Conservation (phyloP, 2,888 invertebrate species). For the Globia sparganii region DNA sequence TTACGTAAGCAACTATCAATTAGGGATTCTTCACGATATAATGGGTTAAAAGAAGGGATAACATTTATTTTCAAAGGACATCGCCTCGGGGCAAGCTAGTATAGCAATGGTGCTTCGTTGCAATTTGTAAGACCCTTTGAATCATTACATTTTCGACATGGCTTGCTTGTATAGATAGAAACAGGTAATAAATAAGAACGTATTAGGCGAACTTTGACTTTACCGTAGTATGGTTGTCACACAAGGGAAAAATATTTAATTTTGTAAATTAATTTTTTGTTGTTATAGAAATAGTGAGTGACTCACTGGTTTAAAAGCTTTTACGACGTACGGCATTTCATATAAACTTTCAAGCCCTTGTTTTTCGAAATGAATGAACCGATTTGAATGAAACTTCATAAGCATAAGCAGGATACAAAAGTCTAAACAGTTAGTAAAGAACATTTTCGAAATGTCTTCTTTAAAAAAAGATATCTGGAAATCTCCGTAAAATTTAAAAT, state of each 20-base stretch:
- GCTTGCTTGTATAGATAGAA: constrained; percentile 58
- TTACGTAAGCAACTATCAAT: background rate
- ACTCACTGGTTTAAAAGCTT: background rate
- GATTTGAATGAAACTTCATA: too few species aligned
- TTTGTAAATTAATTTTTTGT: too few species aligned
- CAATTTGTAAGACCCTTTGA: constrained; percentile 62
- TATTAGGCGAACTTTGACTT: constrained; percentile 62
- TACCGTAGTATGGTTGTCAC: constrained; percentile 37
- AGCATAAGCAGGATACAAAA: too few species aligned
- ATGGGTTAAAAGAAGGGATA: constrained; percentile 35
- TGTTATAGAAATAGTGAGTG: background rate
- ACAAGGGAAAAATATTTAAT: background rate
- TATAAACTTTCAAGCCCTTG: too few species aligned
- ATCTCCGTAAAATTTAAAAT: too few species aligned
- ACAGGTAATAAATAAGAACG: constrained; percentile 65
- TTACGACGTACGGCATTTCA: too few species aligned
- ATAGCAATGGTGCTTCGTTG: constrained; percentile 57
- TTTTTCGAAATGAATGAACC: too few species aligned
- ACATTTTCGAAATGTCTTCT: too few species aligned
- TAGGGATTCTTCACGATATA: constrained; percentile 22
- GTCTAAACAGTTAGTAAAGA: too few species aligned
- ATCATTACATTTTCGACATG: constrained; percentile 61
- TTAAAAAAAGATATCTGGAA: too few species aligned
- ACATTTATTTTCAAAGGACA: constrained; percentile 43
- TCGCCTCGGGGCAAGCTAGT: constrained; percentile 31